A percentile compares a stretch with the other conserved stretches of the same genome.
phyloP scores from a whole-genome alignment of 2,113 vertebrate genomes.

The Equus przewalskii region DNA sequence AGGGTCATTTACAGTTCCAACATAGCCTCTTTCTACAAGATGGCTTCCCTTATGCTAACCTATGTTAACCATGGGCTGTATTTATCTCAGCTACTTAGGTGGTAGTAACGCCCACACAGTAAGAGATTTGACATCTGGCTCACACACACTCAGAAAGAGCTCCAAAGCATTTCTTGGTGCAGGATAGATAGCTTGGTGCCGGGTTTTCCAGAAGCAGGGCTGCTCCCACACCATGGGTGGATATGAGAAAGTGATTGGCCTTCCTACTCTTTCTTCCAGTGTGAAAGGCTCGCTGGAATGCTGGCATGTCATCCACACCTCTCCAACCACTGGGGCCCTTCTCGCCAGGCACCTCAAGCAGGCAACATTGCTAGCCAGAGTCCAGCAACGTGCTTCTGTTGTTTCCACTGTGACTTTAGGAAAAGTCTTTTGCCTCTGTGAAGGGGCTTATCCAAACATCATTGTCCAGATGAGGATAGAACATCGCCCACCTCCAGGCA shows the following conservation, averaged over 20 bases:
- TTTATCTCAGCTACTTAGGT: no score
- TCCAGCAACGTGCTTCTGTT: background rate
- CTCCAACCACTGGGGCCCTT: background rate
- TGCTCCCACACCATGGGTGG: background rate
- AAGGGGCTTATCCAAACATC: background rate
- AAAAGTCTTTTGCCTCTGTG: background rate
- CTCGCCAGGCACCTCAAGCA: background rate
- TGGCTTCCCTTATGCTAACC: no score
- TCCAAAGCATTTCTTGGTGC: background rate
- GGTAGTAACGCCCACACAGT: background rate
- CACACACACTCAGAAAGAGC: accelerated
- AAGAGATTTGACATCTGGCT: background rate
- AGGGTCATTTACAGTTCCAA: no score
- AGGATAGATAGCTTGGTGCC: background rate
- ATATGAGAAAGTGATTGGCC: background rate
- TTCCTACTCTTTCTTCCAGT: background rate
- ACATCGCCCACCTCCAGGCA: background rate
- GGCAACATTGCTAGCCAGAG: background rate
- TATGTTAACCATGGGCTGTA: no score
- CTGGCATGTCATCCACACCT: accelerated
- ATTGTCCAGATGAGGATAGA: background rate
- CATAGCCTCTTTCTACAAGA: no score
- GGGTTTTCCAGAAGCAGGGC: background rate
- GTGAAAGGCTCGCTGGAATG: background rate
- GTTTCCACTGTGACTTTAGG: background rate